Conservation (phyloP, 2,113 vertebrate genomes). For the Engystomops pustulosus region DNA sequence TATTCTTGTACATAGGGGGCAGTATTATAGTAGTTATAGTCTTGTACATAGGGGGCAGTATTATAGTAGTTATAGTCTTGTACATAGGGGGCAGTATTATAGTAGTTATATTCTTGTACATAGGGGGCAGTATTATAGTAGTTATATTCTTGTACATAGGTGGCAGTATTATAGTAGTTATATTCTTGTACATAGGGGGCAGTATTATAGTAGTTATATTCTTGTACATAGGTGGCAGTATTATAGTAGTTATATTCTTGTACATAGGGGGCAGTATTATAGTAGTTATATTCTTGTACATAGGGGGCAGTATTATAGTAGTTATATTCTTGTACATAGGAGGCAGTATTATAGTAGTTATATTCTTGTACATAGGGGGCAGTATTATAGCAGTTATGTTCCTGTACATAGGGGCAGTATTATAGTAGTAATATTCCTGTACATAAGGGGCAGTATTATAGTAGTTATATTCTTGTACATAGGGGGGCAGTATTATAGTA, state of each 20-base stretch:
- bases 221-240: neutral
- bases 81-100: too few species aligned
- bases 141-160: too few species aligned
- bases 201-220: neutral
- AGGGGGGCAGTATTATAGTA: neutral
- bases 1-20: too few species aligned
- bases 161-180: too few species aligned
- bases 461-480: conserved; percentile 7
- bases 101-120: too few species aligned
- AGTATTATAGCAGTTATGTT: conserved; percentile 10
- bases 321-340: conserved; percentile 3
- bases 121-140: too few species aligned
- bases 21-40: too few species aligned
- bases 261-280: neutral
- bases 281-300: neutral
- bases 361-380: neutral
- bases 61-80: too few species aligned
- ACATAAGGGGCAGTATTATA: neutral
- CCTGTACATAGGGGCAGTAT: neutral
- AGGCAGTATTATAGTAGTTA: too few species aligned
- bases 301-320: neutral
- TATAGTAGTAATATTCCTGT: conserved; percentile 9
- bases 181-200: too few species aligned
- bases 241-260: conserved; percentile 8
- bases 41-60: too few species aligned